These are phyloP conservation scores for Microtus pennsylvanicus DNA, from an alignment of 2,113 vertebrate species.

Conservation along the genomic window DNA sequence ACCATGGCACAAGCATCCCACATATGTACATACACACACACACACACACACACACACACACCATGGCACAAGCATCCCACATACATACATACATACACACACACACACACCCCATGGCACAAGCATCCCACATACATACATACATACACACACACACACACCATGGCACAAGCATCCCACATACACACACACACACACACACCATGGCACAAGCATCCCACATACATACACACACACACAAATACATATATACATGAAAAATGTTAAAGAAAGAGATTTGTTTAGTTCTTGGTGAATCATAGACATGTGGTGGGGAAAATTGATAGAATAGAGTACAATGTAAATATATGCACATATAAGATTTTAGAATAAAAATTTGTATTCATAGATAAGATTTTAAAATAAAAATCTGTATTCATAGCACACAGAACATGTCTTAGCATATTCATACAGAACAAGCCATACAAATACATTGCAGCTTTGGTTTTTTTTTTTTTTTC, in stretches of 20 bases:
- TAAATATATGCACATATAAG: not conserved
- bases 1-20: no score
- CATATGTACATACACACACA: accelerated
- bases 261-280: not conserved
- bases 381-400: not conserved
- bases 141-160: no score
- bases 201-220: not conserved
- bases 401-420: not conserved
- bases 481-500: not conserved
- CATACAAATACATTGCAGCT: not conserved
- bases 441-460: not conserved
- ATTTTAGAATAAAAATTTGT: not conserved
- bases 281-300: constrained; percentile 51
- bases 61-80: not conserved
- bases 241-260: not conserved
- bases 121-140: no score
- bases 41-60: not conserved
- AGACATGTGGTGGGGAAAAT: not conserved
- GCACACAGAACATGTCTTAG: not conserved
- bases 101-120: no score
- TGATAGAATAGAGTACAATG: not conserved
- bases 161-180: not conserved
- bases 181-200: not conserved
- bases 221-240: not conserved
- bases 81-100: not conserved